Conservation (phyloP, 2,113 vertebrate genomes). For the Phyllopteryx taeniolatus region DNA sequence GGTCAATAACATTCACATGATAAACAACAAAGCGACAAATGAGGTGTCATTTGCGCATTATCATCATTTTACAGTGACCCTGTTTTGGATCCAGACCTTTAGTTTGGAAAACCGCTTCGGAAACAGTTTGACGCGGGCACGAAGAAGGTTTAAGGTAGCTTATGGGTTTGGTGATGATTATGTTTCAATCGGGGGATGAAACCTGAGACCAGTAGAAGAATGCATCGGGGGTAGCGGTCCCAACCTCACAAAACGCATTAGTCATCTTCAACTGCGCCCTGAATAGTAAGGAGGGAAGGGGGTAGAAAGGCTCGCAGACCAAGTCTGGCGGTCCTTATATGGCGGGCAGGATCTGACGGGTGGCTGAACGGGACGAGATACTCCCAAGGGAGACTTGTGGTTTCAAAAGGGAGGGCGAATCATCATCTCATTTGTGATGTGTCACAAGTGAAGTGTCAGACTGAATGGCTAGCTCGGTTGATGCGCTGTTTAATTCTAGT, state of each 20-base stretch:
- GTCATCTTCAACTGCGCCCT: slow-evolving; percentile 33
- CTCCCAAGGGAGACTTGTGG: slow-evolving; percentile 21
- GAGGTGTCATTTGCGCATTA: not conserved
- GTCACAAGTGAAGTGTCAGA: too few species aligned
- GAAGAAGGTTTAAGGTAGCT: slow-evolving; percentile 14
- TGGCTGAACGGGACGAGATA: slow-evolving; percentile 45
- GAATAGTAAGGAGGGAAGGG: slow-evolving; percentile 58
- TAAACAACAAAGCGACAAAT: not conserved
- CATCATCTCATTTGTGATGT: slow-evolving; percentile 6
- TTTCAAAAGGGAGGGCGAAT: slow-evolving; percentile 29
- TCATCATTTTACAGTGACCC: not conserved
- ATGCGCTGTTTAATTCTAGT: too few species aligned
- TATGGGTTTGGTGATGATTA: slow-evolving; percentile 42
- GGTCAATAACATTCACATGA: not conserved
- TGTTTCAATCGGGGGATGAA: slow-evolving; percentile 52
- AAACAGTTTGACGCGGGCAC: slow-evolving; percentile 12
- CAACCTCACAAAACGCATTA: not conserved
- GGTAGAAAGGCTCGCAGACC: not conserved
- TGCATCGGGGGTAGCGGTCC: slow-evolving; percentile 27
- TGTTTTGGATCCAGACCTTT: not conserved
- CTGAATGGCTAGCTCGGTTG: too few species aligned
- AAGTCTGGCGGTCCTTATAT: slow-evolving; percentile 56
- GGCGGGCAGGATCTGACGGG: slow-evolving; percentile 55
- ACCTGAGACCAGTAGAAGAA: slow-evolving; percentile 60
- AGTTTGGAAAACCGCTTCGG: slow-evolving; percentile 7